Evolutionary conservation across 2,888 invertebrate genomes (phyloP).

Genomic region (Mermis nigrescens): DNA sequence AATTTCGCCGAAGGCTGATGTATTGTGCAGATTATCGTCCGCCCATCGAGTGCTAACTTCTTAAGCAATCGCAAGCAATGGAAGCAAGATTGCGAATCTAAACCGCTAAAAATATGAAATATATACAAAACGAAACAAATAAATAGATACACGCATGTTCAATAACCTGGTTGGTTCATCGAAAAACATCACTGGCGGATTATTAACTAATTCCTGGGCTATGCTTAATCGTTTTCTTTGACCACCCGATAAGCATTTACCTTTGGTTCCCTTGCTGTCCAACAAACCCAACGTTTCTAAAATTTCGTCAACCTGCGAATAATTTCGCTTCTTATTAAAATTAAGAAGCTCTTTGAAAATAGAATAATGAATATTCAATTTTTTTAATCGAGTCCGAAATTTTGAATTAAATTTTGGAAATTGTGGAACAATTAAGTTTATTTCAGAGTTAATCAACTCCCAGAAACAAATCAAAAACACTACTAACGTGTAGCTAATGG

Average conservation of each 20-base stretch:
- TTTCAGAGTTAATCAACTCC: too few species aligned
- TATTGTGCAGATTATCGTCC: slow-evolving; percentile 69
- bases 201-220: slow-evolving; percentile 68
- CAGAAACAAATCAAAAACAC: too few species aligned
- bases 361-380: too few species aligned
- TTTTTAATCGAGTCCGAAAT: too few species aligned
- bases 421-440: too few species aligned
- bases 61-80: slow-evolving; percentile 62
- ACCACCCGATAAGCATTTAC: slow-evolving; percentile 60
- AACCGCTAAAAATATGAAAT: slow-evolving; percentile 47
- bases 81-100: slow-evolving; percentile 68
- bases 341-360: too few species aligned
- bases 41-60: slow-evolving; percentile 50
- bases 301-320: slow-evolving; percentile 72
- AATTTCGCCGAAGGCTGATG: slow-evolving; percentile 82
- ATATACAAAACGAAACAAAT: slow-evolving; percentile 21
- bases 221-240: slow-evolving; percentile 72
- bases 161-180: slow-evolving; percentile 84
- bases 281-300: slow-evolving; percentile 60
- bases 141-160: slow-evolving; percentile 9
- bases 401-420: too few species aligned
- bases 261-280: slow-evolving; percentile 51
- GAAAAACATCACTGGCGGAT: slow-evolving; percentile 75
- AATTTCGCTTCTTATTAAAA: too few species aligned
- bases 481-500: too few species aligned